These are phyloP conservation scores for Polyommatus iphigenia DNA, from an alignment of 2,888 invertebrate species.

Conservation along the genomic window DNA sequence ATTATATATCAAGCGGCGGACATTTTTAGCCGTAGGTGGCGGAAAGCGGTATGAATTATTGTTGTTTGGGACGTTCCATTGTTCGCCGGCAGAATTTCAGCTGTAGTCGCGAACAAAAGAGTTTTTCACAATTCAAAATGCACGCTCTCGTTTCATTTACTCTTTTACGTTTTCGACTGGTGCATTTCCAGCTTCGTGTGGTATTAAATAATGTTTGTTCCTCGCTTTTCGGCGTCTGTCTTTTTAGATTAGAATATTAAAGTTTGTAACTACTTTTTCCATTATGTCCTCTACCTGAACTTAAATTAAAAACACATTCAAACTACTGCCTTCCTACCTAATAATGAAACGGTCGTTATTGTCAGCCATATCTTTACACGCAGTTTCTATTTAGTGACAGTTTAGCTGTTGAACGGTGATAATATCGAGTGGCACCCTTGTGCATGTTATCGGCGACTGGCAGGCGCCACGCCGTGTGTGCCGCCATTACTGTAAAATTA, in stretches of 20 bases:
- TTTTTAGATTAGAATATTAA: constrained; percentile 38
- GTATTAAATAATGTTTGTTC: constrained; percentile 75
- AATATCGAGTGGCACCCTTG: constrained; percentile 64
- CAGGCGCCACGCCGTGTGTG: constrained; percentile 48
- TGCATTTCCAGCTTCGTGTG: constrained; percentile 73
- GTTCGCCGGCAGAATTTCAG: constrained; percentile 71
- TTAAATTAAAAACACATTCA: constrained; percentile 33
- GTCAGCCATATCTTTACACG: constrained; percentile 38
- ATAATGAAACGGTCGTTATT: constrained; percentile 43
- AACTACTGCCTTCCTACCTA: not conserved
- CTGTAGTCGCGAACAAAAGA: constrained; percentile 71
- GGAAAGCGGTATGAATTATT: constrained; percentile 80
- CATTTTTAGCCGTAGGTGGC: constrained; percentile 80
- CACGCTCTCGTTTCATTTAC: constrained; percentile 78
- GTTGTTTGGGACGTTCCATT: constrained; percentile 76
- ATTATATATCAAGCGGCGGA: constrained; percentile 77
- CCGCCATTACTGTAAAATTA: constrained; percentile 29
- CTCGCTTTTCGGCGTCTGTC: constrained; percentile 54
- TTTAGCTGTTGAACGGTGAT: constrained; percentile 70
- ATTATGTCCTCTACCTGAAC: constrained; percentile 44
- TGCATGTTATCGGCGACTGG: constrained; percentile 64
- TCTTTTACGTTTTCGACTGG: constrained; percentile 75
- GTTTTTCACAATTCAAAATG: constrained; percentile 78
- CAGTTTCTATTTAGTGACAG: constrained; percentile 41
- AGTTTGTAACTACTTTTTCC: constrained; percentile 30